A percentile compares a stretch with the other conserved stretches of the same genome.
These are phyloP conservation scores for Chlorodrepanis virens DNA, from an alignment of 2,113 vertebrate genomes.

Conservation along the genomic window DNA sequence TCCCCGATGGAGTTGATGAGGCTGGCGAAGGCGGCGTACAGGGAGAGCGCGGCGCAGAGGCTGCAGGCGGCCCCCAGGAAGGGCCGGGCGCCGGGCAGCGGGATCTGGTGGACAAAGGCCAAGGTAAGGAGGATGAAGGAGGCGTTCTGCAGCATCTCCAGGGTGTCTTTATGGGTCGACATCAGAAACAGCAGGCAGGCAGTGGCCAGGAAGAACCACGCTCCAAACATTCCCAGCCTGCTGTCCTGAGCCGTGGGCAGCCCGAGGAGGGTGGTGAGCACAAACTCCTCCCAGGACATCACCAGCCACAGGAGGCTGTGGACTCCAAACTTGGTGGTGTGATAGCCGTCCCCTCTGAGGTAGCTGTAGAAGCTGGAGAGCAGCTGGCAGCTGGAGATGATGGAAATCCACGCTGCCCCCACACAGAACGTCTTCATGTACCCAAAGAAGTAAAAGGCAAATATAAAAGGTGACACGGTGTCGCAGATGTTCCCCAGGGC, in stretches of 20 bases:
- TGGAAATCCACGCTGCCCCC: constrained; percentile 81
- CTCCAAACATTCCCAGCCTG: constrained; percentile 77
- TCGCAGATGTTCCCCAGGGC: constrained; percentile 85
- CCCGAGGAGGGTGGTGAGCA: constrained; percentile 50
- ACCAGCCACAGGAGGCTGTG: constrained; percentile 85
- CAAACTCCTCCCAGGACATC: constrained; percentile 86
- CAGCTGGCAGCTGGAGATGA: constrained; percentile 79
- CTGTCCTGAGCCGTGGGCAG: not conserved
- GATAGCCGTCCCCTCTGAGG: constrained; percentile 81
- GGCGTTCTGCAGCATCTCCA: constrained; percentile 82
- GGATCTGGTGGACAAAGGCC: constrained; percentile 82
- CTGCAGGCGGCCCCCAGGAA: constrained; percentile 82
- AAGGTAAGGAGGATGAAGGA: constrained; percentile 79
- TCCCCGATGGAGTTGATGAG: constrained; percentile 88
- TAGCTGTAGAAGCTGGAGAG: constrained; percentile 84
- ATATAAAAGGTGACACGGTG: constrained; percentile 79
- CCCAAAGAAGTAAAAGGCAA: constrained; percentile 85
- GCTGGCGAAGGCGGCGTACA: constrained; percentile 82
- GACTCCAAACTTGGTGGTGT: constrained; percentile 82
- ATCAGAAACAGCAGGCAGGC: constrained; percentile 75
- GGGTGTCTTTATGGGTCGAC: constrained; percentile 78
- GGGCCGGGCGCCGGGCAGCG: constrained; percentile 58
- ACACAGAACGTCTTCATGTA: constrained; percentile 77
- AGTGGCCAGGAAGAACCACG: constrained; percentile 83
- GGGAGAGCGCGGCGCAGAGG: constrained; percentile 72